A percentile compares a stretch with the other conserved stretches of the same genome.
phyloP scores from a whole-genome alignment of 2,797 vertebrate genomes.

The Ctenosaura bakeri region DNA sequence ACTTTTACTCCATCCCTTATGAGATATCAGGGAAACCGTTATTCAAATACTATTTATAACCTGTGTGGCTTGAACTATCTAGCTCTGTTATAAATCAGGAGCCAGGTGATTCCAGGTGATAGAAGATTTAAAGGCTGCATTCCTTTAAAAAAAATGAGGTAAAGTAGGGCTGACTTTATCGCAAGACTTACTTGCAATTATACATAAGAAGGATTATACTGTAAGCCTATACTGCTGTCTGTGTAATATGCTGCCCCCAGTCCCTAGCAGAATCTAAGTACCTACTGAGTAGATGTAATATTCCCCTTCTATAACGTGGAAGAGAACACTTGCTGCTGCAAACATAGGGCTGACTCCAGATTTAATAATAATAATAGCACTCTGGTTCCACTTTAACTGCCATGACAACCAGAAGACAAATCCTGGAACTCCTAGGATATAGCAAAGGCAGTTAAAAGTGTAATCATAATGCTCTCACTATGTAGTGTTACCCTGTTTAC shows the following conservation, averaged over 20 bases:
- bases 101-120: not conserved
- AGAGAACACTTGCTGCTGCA: not conserved
- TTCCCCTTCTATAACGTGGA: not conserved
- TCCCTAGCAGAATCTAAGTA: not conserved
- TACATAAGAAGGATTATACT: not conserved
- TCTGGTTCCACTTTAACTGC: no score
- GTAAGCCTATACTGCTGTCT: not conserved
- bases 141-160: not conserved
- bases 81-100: not conserved
- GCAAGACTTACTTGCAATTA: not conserved
- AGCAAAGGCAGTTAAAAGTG: no score
- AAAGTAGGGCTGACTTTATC: no score
- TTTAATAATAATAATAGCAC: not conserved
- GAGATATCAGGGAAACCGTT: not conserved
- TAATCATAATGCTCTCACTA: no score
- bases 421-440: no score
- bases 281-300: not conserved
- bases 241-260: not conserved
- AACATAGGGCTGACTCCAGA: not conserved
- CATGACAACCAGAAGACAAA: no score
- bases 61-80: not conserved
- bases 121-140: not conserved
- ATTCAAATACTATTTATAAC: not conserved
- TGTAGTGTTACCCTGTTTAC: no score
- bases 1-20: not conserved